These are phyloP conservation scores for Cephalopterus ornatus DNA, from an alignment of 2,113 vertebrate species.

Conservation along the genomic window DNA sequence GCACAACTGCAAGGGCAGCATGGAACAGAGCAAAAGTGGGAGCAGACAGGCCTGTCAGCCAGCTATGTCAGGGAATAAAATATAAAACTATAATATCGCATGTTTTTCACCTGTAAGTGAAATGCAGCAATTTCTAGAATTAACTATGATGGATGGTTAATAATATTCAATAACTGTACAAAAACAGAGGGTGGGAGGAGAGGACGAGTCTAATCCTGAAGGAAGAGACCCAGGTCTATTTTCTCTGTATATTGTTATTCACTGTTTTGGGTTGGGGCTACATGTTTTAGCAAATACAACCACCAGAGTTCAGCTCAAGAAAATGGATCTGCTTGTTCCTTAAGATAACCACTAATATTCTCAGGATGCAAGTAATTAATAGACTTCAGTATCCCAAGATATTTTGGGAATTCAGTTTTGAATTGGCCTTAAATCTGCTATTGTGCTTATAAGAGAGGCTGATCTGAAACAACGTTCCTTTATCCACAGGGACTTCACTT, in stretches of 20 bases:
- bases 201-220: background rate
- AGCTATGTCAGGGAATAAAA: background rate
- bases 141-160: background rate
- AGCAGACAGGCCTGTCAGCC: background rate
- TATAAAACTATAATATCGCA: accelerated
- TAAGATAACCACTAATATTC: background rate
- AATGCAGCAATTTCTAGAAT: background rate
- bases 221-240: background rate
- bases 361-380: background rate
- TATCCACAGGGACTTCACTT: background rate
- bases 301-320: background rate
- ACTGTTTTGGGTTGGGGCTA: background rate
- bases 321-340: background rate
- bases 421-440: background rate
- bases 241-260: background rate
- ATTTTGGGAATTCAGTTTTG: background rate
- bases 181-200: background rate
- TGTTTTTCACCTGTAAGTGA: background rate
- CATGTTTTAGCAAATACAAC: background rate
- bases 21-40: accelerated
- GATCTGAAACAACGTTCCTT: background rate
- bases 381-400: background rate
- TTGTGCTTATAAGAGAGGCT: background rate
- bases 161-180: background rate
- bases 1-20: background rate